Evolutionary conservation across 2,797 vertebrate genomes (phyloP).

Genomic region (Chloroceryle amazona): DNA sequence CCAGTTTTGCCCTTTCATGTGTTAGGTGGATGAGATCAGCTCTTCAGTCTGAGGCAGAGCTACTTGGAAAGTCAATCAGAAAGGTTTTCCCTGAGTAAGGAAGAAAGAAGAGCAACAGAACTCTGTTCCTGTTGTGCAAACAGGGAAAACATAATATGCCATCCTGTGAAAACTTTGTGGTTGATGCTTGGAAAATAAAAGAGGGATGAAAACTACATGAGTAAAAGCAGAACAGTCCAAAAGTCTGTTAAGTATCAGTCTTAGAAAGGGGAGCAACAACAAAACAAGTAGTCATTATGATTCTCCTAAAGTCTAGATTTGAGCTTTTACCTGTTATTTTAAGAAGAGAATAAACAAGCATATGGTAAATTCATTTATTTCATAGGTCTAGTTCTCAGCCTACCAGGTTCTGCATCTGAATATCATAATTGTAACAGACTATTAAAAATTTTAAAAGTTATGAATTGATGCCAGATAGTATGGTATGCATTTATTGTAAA

Average conservation of each 20-base stretch:
- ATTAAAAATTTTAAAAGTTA: background rate
- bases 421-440: background rate
- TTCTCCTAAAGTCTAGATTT: background rate
- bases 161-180: background rate
- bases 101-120: background rate
- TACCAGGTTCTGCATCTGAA: background rate
- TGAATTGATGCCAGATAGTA: background rate
- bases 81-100: background rate
- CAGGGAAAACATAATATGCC: background rate
- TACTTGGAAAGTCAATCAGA: background rate
- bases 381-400: background rate
- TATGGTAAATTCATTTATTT: background rate
- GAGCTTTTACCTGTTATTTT: background rate
- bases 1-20: background rate
- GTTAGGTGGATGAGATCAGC: background rate
- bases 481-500: background rate
- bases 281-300: background rate
- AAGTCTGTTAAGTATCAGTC: background rate
- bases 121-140: background rate
- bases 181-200: background rate
- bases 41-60: background rate
- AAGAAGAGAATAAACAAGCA: background rate
- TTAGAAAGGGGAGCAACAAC: background rate
- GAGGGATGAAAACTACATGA: background rate
- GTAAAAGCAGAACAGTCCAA: background rate